Conservation (phyloP, 2,797 vertebrate species). For the Poeciliopsis paucimaculata region DNA sequence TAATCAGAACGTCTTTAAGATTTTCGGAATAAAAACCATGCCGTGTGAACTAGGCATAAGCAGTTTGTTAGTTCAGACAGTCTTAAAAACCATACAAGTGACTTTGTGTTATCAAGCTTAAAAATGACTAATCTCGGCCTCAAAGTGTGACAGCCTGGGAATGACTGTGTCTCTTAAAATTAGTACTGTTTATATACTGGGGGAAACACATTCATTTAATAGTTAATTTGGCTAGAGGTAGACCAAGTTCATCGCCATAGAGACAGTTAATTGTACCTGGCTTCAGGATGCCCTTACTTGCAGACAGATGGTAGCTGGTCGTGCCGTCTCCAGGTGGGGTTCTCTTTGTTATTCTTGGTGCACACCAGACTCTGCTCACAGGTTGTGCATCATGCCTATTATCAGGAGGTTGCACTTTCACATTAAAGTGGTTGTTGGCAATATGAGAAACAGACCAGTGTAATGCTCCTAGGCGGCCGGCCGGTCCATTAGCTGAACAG, state of each 20-base stretch:
- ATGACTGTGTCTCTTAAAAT: neutral
- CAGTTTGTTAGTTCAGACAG: neutral
- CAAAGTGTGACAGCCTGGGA: neutral
- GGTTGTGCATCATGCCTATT: constrained; percentile 37
- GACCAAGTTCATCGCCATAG: constrained; percentile 26
- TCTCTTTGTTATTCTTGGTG: constrained; percentile 47
- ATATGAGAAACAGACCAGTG: constrained; percentile 50
- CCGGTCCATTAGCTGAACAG: constrained; percentile 65
- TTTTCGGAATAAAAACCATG: neutral
- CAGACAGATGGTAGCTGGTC: constrained; percentile 56
- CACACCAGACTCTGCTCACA: constrained; percentile 41
- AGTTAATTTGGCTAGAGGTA: neutral
- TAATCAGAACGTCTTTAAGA: neutral
- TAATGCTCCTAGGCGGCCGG: constrained; percentile 18
- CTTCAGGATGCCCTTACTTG: neutral
- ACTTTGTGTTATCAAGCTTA: neutral
- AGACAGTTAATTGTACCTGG: constrained; percentile 20
- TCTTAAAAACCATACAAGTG: neutral
- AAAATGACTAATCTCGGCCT: neutral
- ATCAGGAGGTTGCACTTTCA: constrained; percentile 58
- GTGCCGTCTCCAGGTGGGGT: constrained; percentile 45
- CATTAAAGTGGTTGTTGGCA: constrained; percentile 59
- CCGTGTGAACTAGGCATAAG: neutral
- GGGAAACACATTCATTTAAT: neutral
- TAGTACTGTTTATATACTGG: neutral